Evolutionary conservation across 2,888 invertebrate genomes (phyloP).

Genomic region (Anthrax anthrax): DNA sequence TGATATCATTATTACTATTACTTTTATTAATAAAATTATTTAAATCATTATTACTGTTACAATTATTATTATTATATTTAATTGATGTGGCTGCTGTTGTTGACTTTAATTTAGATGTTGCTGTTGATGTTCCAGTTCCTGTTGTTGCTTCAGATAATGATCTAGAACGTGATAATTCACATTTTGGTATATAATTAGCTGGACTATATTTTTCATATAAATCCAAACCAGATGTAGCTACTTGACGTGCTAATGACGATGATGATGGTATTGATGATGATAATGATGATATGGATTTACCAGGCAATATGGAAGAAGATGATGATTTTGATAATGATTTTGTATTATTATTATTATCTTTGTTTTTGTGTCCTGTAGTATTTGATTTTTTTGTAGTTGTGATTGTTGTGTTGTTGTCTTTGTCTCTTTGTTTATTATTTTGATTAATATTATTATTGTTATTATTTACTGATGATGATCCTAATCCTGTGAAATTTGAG

Average conservation of each 20-base stretch:
- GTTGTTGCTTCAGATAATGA: constrained; percentile 27
- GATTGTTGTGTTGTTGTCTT: not conserved
- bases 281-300: constrained; percentile 17
- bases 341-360: constrained; percentile 10
- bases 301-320: not conserved
- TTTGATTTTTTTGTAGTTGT: constrained; percentile 6
- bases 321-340: constrained; percentile 3
- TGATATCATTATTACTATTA: not conserved
- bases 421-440: not conserved
- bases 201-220: constrained; percentile 63
- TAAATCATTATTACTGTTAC: constrained; percentile 9
- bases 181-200: constrained; percentile 52
- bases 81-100: not conserved
- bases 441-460: too few species aligned
- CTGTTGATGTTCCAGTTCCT: not conserved
- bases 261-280: constrained; percentile 30
- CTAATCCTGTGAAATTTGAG: constrained; percentile 1
- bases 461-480: not conserved
- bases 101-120: constrained; percentile 1
- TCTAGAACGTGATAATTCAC: constrained; percentile 36
- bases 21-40: not conserved
- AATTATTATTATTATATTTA: constrained; percentile 7
- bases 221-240: constrained; percentile 49
- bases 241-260: constrained; percentile 37
- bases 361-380: constrained; percentile 11